Conservation (phyloP, 2,888 invertebrate species). For the Danaus chrysippus region DNA sequence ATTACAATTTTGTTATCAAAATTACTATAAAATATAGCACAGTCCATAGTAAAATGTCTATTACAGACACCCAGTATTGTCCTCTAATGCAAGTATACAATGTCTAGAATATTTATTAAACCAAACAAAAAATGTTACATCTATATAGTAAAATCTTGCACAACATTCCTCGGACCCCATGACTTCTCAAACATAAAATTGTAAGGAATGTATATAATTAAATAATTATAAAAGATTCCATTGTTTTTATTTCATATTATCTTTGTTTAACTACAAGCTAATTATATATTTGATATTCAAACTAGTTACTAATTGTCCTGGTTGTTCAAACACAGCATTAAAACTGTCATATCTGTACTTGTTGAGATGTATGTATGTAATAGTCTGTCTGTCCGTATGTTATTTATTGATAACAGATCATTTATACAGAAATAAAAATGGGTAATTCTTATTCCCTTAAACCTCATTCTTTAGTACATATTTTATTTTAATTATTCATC, state of each 20-base stretch:
- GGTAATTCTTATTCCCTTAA: neutral
- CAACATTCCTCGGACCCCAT: conserved; percentile 63
- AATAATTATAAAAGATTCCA: conserved; percentile 51
- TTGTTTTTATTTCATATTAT: conserved; percentile 30
- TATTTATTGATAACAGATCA: conserved; percentile 7
- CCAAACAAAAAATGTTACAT: conserved; percentile 46
- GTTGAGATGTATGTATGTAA: conserved; percentile 1
- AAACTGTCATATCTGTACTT: neutral
- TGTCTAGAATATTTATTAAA: conserved; percentile 32
- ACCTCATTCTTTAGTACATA: neutral
- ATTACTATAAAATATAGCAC: conserved; percentile 40
- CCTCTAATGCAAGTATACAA: conserved; percentile 35
- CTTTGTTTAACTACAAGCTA: too few species aligned
- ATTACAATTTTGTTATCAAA: conserved; percentile 58
- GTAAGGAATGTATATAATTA: conserved; percentile 73
- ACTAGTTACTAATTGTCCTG: too few species aligned
- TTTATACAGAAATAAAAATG: neutral
- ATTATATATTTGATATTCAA: too few species aligned
- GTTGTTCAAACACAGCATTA: neutral
- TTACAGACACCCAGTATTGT: conserved; percentile 42
- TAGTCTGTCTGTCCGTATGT: neutral
- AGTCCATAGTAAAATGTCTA: conserved; percentile 40
- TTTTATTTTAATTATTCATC: conserved; percentile 6
- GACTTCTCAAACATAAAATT: conserved; percentile 39
- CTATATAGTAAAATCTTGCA: conserved; percentile 39